Evolutionary conservation across 92 coral and sea anemone genomes (phyloP).

Genomic region (Muricea muricata): DNA sequence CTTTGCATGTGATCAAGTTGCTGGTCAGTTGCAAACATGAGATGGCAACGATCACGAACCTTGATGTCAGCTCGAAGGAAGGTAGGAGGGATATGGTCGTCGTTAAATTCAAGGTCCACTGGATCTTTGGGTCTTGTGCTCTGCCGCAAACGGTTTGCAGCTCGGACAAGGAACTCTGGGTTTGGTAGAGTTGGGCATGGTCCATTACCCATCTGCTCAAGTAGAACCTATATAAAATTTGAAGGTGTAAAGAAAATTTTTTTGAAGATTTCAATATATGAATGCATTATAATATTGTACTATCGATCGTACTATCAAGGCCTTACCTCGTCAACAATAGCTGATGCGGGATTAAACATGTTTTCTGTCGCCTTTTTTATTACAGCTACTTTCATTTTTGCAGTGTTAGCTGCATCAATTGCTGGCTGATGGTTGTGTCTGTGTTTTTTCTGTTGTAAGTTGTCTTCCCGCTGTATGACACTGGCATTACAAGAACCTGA

Average conservation of each 20-base stretch:
- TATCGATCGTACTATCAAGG: not conserved
- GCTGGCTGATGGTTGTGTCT: not conserved
- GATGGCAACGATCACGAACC: not conserved
- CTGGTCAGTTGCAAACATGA: not conserved
- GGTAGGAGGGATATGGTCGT: not conserved
- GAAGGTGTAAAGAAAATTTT: not conserved
- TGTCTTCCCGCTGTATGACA: not conserved
- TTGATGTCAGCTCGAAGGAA: not conserved
- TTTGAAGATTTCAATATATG: no score
- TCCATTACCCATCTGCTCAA: not conserved
- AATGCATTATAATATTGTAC: no score
- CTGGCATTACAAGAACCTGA: not conserved
- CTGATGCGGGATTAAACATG: no score
- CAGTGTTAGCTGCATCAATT: not conserved
- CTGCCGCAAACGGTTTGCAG: constrained; percentile 1
- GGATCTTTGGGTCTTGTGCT: not conserved
- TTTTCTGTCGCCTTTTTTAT: not conserved
- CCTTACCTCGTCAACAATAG: not conserved
- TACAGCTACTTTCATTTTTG: not conserved
- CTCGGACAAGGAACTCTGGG: not conserved
- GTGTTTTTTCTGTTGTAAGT: not conserved
- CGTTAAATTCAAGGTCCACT: not conserved
- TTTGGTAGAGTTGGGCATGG: constrained; percentile 7
- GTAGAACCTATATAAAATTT: constrained; percentile 4
- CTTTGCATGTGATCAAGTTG: not conserved